Conservation (phyloP, 2,113 vertebrate species). For the Otolemur garnettii region DNA sequence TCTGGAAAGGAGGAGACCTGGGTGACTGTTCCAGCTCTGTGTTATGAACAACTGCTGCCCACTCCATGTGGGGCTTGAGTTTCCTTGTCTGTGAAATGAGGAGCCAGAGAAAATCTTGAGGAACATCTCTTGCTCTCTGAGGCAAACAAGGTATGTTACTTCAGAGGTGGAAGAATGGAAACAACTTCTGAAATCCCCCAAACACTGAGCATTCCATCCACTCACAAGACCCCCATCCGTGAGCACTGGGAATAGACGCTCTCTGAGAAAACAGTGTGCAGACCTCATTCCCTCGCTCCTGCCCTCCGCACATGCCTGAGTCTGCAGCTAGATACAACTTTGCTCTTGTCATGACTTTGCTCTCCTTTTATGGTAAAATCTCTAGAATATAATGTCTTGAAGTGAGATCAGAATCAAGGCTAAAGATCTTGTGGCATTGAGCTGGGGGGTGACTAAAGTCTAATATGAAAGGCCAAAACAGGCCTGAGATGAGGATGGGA, state of each 20-base stretch:
- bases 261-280: background rate
- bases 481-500: background rate
- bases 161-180: background rate
- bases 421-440: background rate
- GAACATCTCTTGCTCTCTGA: background rate
- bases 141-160: background rate
- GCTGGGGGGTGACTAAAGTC: background rate
- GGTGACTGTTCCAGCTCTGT: background rate
- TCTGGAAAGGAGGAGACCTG: background rate
- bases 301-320: background rate
- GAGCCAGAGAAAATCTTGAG: background rate
- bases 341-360: background rate
- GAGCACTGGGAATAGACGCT: background rate
- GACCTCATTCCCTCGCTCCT: rapidly evolving
- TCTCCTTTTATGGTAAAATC: background rate
- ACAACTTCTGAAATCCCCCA: background rate
- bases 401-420: background rate
- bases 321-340: background rate
- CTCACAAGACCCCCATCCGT: background rate
- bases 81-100: background rate
- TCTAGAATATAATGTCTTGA: constrained; percentile 25
- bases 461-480: background rate
- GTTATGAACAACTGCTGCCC: background rate
- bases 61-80: background rate
- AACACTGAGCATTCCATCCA: background rate